Conservation (phyloP, 2,888 invertebrate genomes). For the Drosophila anomalata region DNA sequence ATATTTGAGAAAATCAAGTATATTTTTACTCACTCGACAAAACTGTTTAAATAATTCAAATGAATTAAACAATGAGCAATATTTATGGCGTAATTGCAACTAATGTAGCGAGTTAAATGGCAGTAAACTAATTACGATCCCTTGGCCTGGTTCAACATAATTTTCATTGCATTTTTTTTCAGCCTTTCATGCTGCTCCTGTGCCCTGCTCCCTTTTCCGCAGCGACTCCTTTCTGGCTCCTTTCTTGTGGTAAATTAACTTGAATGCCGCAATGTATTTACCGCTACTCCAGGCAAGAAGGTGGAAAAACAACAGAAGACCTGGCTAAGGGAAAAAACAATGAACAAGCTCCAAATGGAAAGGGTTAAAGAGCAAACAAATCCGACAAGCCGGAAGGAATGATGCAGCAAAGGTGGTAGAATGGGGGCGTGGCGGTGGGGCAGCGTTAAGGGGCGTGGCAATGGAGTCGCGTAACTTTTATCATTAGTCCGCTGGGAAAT, state of each 20-base stretch:
- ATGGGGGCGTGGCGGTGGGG: constrained; percentile 7
- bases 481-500: constrained; percentile 83
- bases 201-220: constrained; percentile 8
- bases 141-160: constrained; percentile 45
- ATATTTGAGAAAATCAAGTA: not conserved
- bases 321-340: constrained; percentile 29
- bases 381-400: constrained; percentile 33
- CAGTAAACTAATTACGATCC: constrained; percentile 70
- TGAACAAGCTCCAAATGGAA: constrained; percentile 41
- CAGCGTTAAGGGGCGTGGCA: constrained; percentile 6
- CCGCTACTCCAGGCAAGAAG: constrained; percentile 50
- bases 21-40: not conserved
- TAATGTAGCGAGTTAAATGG: constrained; percentile 61
- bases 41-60: constrained; percentile 30
- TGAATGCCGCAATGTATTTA: constrained; percentile 76
- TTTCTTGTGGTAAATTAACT: constrained; percentile 74
- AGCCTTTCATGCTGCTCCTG: not conserved
- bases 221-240: constrained; percentile 35
- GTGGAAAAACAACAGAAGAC: constrained; percentile 20
- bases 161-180: constrained; percentile 31
- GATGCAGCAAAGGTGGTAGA: constrained; percentile 30
- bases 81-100: constrained; percentile 59
- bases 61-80: constrained; percentile 27
- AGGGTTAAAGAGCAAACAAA: constrained; percentile 61
- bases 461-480: constrained; percentile 73